phyloP scores from a whole-genome alignment of 2,797 vertebrate species.

The Lerista edwardsae region DNA sequence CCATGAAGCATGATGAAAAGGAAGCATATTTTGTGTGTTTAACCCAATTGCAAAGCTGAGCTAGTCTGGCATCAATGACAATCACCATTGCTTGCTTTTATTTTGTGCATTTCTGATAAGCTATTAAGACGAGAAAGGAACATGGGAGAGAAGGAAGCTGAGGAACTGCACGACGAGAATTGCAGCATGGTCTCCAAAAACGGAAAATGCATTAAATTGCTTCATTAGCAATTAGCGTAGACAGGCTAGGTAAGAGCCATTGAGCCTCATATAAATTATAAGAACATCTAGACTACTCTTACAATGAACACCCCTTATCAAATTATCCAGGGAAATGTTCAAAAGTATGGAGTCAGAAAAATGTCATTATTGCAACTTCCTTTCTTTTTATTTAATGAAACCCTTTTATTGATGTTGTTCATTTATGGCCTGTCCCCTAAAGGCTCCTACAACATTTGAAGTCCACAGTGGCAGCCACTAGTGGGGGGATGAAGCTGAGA shows the following conservation, averaged over 20 bases:
- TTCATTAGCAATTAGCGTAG: slow-evolving; percentile 54
- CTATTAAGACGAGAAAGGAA: slow-evolving; percentile 34
- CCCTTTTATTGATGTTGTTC: slow-evolving; percentile 55
- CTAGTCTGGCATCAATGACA: slow-evolving; percentile 40
- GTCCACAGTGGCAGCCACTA: slow-evolving; percentile 70
- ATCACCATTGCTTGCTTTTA: slow-evolving; percentile 11
- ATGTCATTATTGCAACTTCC: slow-evolving; percentile 44
- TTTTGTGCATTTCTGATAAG: slow-evolving; percentile 27
- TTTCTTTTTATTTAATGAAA: slow-evolving; percentile 60
- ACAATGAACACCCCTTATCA: slow-evolving; percentile 32
- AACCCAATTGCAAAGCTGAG: slow-evolving; percentile 31
- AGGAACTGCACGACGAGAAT: slow-evolving; percentile 33
- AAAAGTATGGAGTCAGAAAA: slow-evolving; percentile 44
- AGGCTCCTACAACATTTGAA: slow-evolving; percentile 69
- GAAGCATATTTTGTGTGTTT: slow-evolving; percentile 52
- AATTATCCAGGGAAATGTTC: slow-evolving; percentile 49
- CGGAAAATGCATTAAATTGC: slow-evolving; percentile 24
- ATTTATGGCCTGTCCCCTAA: slow-evolving; percentile 71
- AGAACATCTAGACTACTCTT: slow-evolving; percentile 17
- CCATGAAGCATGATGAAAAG: slow-evolving; percentile 63
- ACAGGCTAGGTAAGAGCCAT: slow-evolving; percentile 20
- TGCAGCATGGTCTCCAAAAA: slow-evolving; percentile 16
- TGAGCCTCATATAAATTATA: slow-evolving; percentile 35
- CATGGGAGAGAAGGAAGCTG: slow-evolving; percentile 10
- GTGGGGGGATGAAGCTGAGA: slow-evolving; percentile 68